Evolutionary conservation across 1,140 invertebrate species (phyloP), one percentile per base, ranked within the genome.

Genomic region (Drosophila leontia): DNA sequence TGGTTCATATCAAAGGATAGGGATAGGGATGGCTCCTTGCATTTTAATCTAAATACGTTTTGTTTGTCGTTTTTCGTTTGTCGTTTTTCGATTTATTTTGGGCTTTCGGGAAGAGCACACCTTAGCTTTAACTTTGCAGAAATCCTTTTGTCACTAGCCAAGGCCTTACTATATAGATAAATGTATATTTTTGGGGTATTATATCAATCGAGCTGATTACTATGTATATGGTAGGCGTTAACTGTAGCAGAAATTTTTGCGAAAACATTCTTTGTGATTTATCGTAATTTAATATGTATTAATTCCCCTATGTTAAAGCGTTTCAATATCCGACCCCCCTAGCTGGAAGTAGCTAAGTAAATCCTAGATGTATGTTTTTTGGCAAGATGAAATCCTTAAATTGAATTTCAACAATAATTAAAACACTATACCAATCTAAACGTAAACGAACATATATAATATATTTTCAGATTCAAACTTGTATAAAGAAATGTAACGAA

Each of bases 241-340:
- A 78, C 68, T 85, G 74, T 87, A 88, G 84, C 77, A 71, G 75
- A 87, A 87, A 78, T 88, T 80, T 75, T 80, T 88, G 83, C 80
- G 78, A 80, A 87, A 87, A 84, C 64, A 74, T 72, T 84, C 82
- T 90, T 87, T 87, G 84, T 87, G 84, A 87, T 87, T 88, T 87
- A 87, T 90, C 71, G 74, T 84, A 84, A 80, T 87, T 84, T 80
- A 63, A 59, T 75, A 75, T 78, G 84, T 69, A 82, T 79, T 70
- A 64, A 70, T 64, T 70, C 65, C 50, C 69, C 47, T 85, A 82
- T 85, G 78, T 86, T 86, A 68, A 72, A 62, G 48, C 50, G 47
- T 70, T 82, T 82, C 53, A 61, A 42, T 71, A 76, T 86, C 72
- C 76, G 71, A 71, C 35, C 34, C 34, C 13, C 3, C 26, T 80